phyloP scores from a whole-genome alignment of 2,888 invertebrate species.

The Troglohyphantes excavatus region DNA sequence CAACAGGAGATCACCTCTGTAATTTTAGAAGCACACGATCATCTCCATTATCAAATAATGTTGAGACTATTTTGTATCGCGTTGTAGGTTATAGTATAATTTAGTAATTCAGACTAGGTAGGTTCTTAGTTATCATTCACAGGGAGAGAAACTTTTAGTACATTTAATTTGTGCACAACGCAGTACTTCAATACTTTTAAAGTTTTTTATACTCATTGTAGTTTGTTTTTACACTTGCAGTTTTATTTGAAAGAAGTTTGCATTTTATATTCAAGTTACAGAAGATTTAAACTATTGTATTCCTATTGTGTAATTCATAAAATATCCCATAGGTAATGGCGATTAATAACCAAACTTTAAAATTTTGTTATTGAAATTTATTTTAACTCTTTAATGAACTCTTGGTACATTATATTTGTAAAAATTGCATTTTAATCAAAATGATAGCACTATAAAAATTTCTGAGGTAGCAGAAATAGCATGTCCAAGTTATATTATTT shows the following conservation, averaged over 20 bases:
- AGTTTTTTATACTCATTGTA: slow-evolving; percentile 14
- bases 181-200: slow-evolving; percentile 40
- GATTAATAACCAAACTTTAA: too few species aligned
- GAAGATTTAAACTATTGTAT: too few species aligned
- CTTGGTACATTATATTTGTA: too few species aligned
- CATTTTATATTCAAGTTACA: slow-evolving; percentile 53
- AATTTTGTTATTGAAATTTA: too few species aligned
- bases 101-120: slow-evolving; percentile 60
- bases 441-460: too few species aligned
- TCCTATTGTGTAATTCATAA: too few species aligned
- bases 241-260: slow-evolving; percentile 15
- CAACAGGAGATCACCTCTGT: slow-evolving; percentile 65
- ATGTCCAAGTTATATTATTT: too few species aligned
- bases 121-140: slow-evolving; percentile 44
- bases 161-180: background rate
- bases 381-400: too few species aligned
- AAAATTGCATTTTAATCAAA: too few species aligned
- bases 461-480: too few species aligned
- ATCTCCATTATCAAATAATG: slow-evolving; percentile 75
- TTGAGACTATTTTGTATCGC: slow-evolving; percentile 71
- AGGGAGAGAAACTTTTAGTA: slow-evolving; percentile 36
- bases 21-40: slow-evolving; percentile 69
- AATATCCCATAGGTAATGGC: too few species aligned
- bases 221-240: slow-evolving; percentile 4
- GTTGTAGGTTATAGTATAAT: slow-evolving; percentile 70